Base-by-base conservation (phyloP, 35 echinoderm and acorn worm genomes). In the Ophiothrix spiculata region DNA sequence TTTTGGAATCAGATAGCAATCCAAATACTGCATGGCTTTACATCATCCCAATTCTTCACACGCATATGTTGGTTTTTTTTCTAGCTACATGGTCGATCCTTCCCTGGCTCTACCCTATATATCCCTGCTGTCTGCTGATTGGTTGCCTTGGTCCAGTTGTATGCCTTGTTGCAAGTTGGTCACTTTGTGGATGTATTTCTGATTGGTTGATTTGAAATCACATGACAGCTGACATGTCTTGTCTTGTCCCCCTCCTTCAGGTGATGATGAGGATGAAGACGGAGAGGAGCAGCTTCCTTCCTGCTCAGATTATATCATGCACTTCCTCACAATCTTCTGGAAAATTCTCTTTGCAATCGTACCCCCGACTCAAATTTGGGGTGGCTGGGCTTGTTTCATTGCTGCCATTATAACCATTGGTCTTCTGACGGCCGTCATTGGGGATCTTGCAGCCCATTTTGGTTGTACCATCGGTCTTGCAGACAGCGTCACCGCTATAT, bases 281-380 rank as follows among this genome's bases (percentile, higher is more conserved):
- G 84, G 85, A n/a, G 96, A 99, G 73, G 96, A 99, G 77, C 94
- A 90, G 80, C 89, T 99, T 33, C 96, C 96, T 1, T 99, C 96
- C 0, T 94, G 93, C 89, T 73, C 76, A 16, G 96, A 99, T 81
- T 99, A 99, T 45, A 86, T 99, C 78, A 99, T 99, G 96, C 96
- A 99, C 76, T 99, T 99, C 84, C 85, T 99, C 77, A 94, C 96
- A 73, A 99, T 99, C 83, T 99, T 99, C 85, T 99, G 96, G 96
- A 99, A 99, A 83, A 88, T 99, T 56, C 83, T 99, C 21, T 99
- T 99, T 92, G 96, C 96, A 11, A 89, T 99, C 35, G 89, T 99
- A 13, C 96, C 96, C 64, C 96, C 96, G 21, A 99, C 96, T 23
- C 92, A 99, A 83, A 75, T 91, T 82, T 64, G 87, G 64, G 92